A percentile compares a stretch with the other conserved stretches of the same genome.
These are phyloP conservation scores for Hiodon alosoides DNA, from an alignment of 2,113 vertebrate genomes.

Conservation along the genomic window DNA sequence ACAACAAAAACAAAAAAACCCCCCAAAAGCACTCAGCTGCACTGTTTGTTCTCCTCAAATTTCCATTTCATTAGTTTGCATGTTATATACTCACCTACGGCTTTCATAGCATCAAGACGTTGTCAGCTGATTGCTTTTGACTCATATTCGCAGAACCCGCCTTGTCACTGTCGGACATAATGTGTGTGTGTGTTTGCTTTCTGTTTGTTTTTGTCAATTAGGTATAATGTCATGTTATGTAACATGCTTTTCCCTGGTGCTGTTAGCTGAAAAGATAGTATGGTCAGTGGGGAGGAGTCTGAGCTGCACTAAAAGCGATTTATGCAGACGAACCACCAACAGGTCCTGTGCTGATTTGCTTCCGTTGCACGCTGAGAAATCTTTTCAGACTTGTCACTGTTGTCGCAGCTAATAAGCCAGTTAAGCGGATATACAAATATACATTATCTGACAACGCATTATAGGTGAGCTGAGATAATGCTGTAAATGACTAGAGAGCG, in stretches of 20 bases:
- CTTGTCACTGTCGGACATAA: neutral
- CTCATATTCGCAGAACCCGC: neutral
- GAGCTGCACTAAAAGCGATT: neutral
- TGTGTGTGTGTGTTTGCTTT: neutral
- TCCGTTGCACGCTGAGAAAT: too few relatives aligned
- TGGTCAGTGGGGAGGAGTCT: neutral
- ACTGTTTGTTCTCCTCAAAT: neutral
- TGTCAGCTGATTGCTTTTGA: neutral
- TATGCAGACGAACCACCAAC: too few relatives aligned
- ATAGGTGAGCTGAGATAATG: neutral
- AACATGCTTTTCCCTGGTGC: neutral
- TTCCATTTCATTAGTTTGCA: neutral
- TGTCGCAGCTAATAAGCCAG: too few relatives aligned
- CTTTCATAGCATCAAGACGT: neutral
- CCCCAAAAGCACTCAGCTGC: neutral
- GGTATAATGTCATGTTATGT: neutral
- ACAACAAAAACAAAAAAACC: neutral
- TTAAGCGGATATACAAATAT: neutral
- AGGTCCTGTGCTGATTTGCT: too few relatives aligned
- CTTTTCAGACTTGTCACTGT: too few relatives aligned
- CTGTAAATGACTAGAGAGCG: constrained; percentile 18
- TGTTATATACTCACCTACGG: neutral
- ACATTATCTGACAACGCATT: neutral
- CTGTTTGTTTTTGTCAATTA: neutral
- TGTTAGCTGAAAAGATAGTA: neutral